These are phyloP conservation scores for Antidorcas marsupialis DNA, from an alignment of 2,113 vertebrate genomes.

Conservation along the genomic window DNA sequence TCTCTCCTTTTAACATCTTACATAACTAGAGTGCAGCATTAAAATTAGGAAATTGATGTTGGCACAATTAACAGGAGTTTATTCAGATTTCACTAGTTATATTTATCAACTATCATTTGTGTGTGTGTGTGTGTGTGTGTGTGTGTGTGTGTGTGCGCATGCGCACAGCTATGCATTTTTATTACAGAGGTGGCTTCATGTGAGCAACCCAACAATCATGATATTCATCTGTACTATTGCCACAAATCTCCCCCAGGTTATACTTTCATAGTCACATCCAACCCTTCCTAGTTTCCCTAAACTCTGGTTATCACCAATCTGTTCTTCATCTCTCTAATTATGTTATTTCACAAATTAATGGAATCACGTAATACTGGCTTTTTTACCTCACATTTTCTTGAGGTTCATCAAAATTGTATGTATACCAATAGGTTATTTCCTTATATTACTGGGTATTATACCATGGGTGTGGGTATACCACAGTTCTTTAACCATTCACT, in stretches of 20 bases:
- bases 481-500: background rate
- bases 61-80: background rate
- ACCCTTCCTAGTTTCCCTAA: background rate
- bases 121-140: background rate
- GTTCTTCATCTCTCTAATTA: background rate
- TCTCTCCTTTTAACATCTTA: background rate
- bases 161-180: background rate
- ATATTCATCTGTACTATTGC: background rate
- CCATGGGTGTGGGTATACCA: background rate
- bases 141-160: too few species aligned
- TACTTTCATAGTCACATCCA: background rate
- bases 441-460: background rate
- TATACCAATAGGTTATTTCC: background rate
- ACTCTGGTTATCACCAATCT: background rate
- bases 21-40: background rate
- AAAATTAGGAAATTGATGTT: background rate
- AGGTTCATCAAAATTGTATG: background rate
- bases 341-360: background rate
- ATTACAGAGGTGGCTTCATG: background rate
- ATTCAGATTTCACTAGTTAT: background rate
- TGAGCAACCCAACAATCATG: background rate
- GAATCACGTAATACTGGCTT: background rate
- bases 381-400: background rate
- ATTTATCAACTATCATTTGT: background rate
- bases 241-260: background rate